Evolutionary conservation across 2,888 invertebrate genomes (phyloP), one percentile per base, ranked within the genome.

Genomic region (Monochamus alternatus): DNA sequence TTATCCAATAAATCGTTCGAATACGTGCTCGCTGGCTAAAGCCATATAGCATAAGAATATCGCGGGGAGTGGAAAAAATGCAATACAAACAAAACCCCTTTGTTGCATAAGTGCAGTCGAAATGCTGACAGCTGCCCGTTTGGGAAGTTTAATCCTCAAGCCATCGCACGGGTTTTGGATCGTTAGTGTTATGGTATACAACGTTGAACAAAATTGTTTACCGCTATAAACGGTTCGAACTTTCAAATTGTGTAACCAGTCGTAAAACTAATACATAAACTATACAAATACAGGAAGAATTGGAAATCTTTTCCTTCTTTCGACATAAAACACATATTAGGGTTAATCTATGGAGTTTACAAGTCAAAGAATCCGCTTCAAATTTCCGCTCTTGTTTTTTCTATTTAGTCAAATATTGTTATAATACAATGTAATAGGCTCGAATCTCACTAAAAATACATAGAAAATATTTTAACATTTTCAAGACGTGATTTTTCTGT

Each of bases 71-170:
- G 55, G 22, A 55, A 55, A 55, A 55, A n/a, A 14, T 55, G 55
- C 55, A 14, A 55, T 55, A 55, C 14, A 55, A 55, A 55, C 55
- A 55, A 55, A 55, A 55, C 14, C 55, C 55, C 22, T 55, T 55
- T 55, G 55, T 55, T 7, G 55, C 14, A 14, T 55, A 7, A 7
- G 14, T 55, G 55, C 55, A 55, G 55, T 5, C 12, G 55, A 55
- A n/a, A n/a, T 22, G 55, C 14, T 55, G 55, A 55, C 55, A 55
- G 1, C 55, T 55, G 55, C n/a, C 12, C 7, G 3, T 55, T 55
- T 14, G 55, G n/a, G 22, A 55, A 55, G 55, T 2, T 38, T 38
- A 38, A 38, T 38, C 7, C 38, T 38, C 38, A 38, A 22, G 22
- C 22, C 22, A 22, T 22, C 22, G 22, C 22, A 22, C 22, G 22